These are phyloP conservation scores for Tragelaphus scriptus DNA, from an alignment of 2,113 vertebrate species.

Conservation along the genomic window DNA sequence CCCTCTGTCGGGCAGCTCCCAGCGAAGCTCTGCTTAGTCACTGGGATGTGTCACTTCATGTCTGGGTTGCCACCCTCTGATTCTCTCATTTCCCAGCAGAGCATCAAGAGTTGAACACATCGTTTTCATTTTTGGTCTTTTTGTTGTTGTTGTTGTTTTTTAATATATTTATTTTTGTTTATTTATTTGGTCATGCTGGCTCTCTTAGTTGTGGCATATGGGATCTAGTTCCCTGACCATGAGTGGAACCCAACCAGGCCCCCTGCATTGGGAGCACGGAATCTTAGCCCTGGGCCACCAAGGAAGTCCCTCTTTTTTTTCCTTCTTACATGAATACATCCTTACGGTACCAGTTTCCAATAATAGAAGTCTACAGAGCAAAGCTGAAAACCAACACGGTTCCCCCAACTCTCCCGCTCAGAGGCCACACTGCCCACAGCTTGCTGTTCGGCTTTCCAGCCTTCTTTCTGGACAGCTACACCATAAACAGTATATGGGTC, in stretches of 20 bases:
- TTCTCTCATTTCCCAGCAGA: not conserved
- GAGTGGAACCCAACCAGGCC: not conserved
- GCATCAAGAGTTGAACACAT: not conserved
- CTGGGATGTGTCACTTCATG: not conserved
- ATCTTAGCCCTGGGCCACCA: not conserved
- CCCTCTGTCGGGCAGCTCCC: not conserved
- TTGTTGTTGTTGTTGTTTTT: not conserved
- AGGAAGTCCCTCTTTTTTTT: not conserved
- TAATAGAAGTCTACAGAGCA: not conserved
- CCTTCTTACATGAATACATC: not conserved
- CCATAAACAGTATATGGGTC: not conserved
- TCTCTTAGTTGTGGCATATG: not conserved
- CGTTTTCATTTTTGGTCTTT: not conserved
- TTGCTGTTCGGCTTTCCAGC: not conserved
- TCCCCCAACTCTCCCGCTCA: not conserved
- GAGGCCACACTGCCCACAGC: not conserved
- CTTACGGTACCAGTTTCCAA: not conserved
- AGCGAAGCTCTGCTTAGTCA: not conserved
- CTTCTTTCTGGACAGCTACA: not conserved
- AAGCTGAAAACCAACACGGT: not conserved
- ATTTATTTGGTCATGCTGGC: not conserved
- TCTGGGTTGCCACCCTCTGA: not conserved
- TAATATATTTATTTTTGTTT: not conserved
- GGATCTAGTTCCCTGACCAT: not conserved
- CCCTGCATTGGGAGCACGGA: not conserved